Evolutionary conservation across 1,140 invertebrate species (phyloP), one percentile per base, ranked within the genome.

Genomic region (Steinernema khuongi): DNA sequence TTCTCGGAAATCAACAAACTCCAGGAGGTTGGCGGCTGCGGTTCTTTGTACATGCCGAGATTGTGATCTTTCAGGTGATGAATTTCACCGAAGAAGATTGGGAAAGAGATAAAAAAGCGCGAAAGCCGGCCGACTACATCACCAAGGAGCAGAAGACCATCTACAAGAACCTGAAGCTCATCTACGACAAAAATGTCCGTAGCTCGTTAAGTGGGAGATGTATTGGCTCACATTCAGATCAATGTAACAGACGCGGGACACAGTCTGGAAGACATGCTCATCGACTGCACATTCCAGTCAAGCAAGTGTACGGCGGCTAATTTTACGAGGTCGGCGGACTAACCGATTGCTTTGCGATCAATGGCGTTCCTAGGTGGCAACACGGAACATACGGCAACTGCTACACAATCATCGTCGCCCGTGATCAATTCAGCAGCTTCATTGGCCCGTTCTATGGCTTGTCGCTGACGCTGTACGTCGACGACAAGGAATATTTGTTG

Each of bases 41-140:
- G 50, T 2, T 60, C 26, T 7, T 26, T 14, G 22, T 60, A n/a
- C 50, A 60, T 41, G n/a, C 50, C 4, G 26, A 60, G 14, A 60
- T 60, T 60, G 50, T 17, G 11, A 7, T 17, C 22, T 26, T 60
- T 60, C 26, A 60, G 50, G 4, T 60, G 11, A 7, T 14, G 7
- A 60, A 60, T 22, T 60, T 60, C 50, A 60, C 50, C 50, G 50
- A 60, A 7, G 50, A 60, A 60, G 50, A 60, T 60, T 60, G 50
- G 50, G 22, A 26, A 4, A 26, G 26, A 60, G 50, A 60, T 60
- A 60, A 60, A 4, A 60, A 60, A 2, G 11, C 11, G 50, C 7
- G 19, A 22, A 11, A 26, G 19, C 11, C 11, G 22, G 50, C 50
- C 4, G 50, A 60, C 7, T 22, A 60, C 50, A 60, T 60, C 50